Percentiles rank a stretch among this genome's conserved stretches.
phyloP scores from a whole-genome alignment of 1,140 invertebrate species.

The Aplysia californica region DNA sequence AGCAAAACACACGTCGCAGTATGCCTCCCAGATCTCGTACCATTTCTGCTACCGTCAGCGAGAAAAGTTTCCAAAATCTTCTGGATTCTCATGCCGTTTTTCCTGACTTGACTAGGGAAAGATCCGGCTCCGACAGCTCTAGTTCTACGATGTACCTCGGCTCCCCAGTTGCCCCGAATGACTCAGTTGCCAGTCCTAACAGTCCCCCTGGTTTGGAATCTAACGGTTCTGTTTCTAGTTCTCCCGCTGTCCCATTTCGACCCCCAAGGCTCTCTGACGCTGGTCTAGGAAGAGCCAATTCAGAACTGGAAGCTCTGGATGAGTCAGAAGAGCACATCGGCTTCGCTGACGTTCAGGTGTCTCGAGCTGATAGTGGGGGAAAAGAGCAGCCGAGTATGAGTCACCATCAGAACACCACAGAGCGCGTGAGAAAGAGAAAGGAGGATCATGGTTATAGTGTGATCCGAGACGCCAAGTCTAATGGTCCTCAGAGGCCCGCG shows the following conservation, averaged over 20 bases:
- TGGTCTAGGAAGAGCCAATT: background rate
- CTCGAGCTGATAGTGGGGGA: too few species aligned
- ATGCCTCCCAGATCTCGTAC: background rate
- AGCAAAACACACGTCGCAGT: background rate
- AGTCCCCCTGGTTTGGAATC: background rate
- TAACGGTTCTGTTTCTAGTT: too few species aligned
- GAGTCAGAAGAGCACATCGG: background rate
- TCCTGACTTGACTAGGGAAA: background rate
- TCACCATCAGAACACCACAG: too few species aligned
- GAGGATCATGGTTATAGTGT: too few species aligned
- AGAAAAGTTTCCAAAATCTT: conserved; percentile 1
- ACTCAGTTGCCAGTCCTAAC: background rate
- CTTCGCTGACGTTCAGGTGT: too few species aligned
- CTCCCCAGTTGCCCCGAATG: background rate
- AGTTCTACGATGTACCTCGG: background rate
- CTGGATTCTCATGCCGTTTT: background rate
- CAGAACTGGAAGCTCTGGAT: background rate
- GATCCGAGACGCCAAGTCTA: too few species aligned
- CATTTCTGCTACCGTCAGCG: background rate
- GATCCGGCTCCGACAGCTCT: conserved; percentile 10
- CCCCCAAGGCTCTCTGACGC: background rate
- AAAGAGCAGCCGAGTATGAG: too few species aligned
- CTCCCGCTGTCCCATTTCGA: too few species aligned
- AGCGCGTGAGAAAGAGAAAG: too few species aligned
- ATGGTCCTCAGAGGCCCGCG: too few species aligned